phyloP scores from a whole-genome alignment of 2,888 invertebrate species.

The Calliphora vomitoria region DNA sequence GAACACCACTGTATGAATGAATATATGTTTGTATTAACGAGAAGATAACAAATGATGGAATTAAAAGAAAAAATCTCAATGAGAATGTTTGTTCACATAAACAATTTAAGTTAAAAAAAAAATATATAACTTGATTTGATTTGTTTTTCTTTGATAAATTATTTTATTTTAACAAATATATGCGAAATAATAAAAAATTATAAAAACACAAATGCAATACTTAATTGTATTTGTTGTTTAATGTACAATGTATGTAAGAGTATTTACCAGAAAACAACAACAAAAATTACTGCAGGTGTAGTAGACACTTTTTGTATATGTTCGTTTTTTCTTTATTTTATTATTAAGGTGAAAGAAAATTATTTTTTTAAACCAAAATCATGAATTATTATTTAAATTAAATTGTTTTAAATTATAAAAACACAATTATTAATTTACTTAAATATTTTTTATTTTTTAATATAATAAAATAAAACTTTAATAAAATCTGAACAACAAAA shows the following conservation, averaged over 20 bases:
- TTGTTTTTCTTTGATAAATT: constrained; percentile 19
- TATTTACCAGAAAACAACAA: constrained; percentile 48
- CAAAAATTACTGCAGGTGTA: constrained; percentile 52
- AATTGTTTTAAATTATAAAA: constrained; percentile 32
- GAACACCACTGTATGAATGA: not conserved
- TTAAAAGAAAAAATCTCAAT: not conserved
- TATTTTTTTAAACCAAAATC: constrained; percentile 5
- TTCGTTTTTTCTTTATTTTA: constrained; percentile 15
- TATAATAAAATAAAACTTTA: constrained; percentile 26
- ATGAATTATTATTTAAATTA: constrained; percentile 26
- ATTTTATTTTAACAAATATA: constrained; percentile 17
- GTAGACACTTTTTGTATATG: constrained; percentile 30
- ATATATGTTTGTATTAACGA: constrained; percentile 2
- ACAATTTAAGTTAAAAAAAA: constrained; percentile 26
- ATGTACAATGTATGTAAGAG: constrained; percentile 8
- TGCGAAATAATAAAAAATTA: not conserved
- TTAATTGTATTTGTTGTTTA: constrained; percentile 8
- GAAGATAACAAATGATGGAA: constrained; percentile 38
- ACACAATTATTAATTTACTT: not conserved
- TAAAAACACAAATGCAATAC: constrained; percentile 35
- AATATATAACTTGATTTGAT: constrained; percentile 44
- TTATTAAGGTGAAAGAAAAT: constrained; percentile 27
- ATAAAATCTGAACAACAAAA: constrained; percentile 53
- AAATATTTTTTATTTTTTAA: constrained; percentile 29
- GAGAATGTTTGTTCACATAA: constrained; percentile 13